These are phyloP conservation scores for Mystacides longicornis DNA, from an alignment of 2,888 invertebrate species.

Conservation along the genomic window DNA sequence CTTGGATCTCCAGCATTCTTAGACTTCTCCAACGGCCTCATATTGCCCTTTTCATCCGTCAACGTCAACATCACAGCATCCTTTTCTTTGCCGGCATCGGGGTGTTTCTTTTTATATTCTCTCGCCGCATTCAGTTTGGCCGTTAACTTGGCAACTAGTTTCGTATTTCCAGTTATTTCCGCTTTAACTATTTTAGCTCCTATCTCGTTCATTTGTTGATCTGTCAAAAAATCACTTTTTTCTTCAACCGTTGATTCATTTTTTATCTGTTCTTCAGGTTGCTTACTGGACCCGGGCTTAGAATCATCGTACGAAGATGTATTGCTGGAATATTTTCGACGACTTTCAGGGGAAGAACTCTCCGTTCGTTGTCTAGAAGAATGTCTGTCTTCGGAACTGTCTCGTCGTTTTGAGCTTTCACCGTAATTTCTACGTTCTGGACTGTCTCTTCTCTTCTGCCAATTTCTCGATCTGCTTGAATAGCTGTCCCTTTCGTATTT, in stretches of 20 bases:
- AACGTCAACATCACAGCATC: slow-evolving; percentile 57
- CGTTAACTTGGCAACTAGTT: slow-evolving; percentile 63
- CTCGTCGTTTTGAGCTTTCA: background rate
- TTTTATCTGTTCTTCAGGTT: background rate
- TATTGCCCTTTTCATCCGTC: slow-evolving; percentile 60
- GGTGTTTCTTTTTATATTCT: slow-evolving; percentile 42
- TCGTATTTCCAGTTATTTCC: slow-evolving; percentile 81
- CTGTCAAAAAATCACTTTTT: slow-evolving; percentile 47
- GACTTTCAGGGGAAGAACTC: background rate
- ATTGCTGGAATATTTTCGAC: background rate
- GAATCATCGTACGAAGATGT: background rate
- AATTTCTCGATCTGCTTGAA: background rate
- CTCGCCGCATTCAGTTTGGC: slow-evolving; percentile 65
- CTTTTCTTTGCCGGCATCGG: slow-evolving; percentile 29
- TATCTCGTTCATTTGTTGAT: slow-evolving; percentile 83
- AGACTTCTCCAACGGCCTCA: slow-evolving; percentile 53
- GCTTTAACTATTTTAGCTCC: slow-evolving; percentile 90
- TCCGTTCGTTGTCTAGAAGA: background rate
- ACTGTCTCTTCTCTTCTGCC: background rate
- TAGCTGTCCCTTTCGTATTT: background rate
- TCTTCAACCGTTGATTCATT: slow-evolving; percentile 21
- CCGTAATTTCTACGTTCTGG: background rate
- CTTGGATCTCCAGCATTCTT: slow-evolving; percentile 38
- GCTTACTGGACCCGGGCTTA: background rate
- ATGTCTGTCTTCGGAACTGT: background rate